Percentiles rank a stretch among this genome's conserved stretches.
These are phyloP conservation scores for Saccostrea echinata DNA, from an alignment of 1,140 invertebrate genomes.

Conservation along the genomic window DNA sequence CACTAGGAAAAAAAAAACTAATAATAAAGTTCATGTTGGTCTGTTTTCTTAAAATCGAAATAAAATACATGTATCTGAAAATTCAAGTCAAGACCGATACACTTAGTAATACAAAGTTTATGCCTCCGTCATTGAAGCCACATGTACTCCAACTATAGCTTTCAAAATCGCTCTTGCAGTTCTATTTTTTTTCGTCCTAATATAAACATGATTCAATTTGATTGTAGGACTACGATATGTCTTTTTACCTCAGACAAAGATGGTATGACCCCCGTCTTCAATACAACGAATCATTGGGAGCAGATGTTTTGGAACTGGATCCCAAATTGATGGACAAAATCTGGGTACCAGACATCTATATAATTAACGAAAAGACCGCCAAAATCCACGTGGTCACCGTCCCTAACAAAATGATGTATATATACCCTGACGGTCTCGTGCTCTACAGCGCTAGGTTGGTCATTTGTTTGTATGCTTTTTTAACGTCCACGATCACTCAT, in stretches of 20 bases:
- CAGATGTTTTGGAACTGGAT: conserved; percentile 56
- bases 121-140: too few species aligned
- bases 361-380: conserved; percentile 85
- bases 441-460: conserved; percentile 61
- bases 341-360: conserved; percentile 85
- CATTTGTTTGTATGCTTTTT: too few species aligned
- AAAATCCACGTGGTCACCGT: conserved; percentile 83
- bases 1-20: too few species aligned
- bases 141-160: too few species aligned
- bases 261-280: conserved; percentile 82
- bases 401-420: conserved; percentile 63
- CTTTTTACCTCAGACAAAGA: conserved; percentile 83
- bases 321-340: conserved; percentile 73
- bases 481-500: too few species aligned
- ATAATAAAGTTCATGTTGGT: too few species aligned
- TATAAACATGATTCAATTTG: not conserved
- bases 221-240: conserved; percentile 83
- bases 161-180: too few species aligned
- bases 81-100: too few species aligned
- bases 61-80: too few species aligned
- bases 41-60: too few species aligned
- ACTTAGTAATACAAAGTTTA: too few species aligned
- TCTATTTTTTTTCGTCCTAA: too few species aligned
- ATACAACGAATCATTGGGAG: conserved; percentile 83
- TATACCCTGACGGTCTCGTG: conserved; percentile 60